Evolutionary conservation across 2,888 invertebrate genomes (phyloP), one percentile per base, ranked within the genome.

Genomic region (Entomobrya multifasciata): DNA sequence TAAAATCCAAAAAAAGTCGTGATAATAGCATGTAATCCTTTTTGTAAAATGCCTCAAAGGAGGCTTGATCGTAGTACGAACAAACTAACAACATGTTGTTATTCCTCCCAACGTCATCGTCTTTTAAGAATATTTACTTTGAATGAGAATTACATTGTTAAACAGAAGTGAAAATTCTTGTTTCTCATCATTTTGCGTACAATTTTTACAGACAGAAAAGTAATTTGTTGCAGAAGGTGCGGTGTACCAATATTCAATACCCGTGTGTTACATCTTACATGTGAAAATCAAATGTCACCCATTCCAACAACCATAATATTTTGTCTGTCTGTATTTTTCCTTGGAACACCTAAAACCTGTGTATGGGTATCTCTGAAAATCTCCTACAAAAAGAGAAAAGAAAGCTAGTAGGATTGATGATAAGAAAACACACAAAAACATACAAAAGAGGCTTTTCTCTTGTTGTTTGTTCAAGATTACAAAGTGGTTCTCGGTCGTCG

Each of bases 281-380:
- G 55, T 55, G 72, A 30, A 74, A 74, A 74, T 74, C 52, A 74
- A 74, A 74, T 65, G 65, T 80, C 80, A 65, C 80, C 49, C 52
- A 49, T 44, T 79, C 52, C n/a, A 36, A 30, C 52, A 55, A 55
- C 36, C 36, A 36, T 36, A 20, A 41, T 44, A 44, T 22, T 20
- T n/a, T 11, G 36, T 22, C 44, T 41, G 3, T n/a, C n/a, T n/a
- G n/a, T n/a, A n/a, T n/a, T n/a, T n/a, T n/a, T n/a, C n/a, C n/a
- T n/a, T n/a, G n/a, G n/a, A n/a, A n/a, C n/a, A n/a, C n/a, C n/a
- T n/a, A n/a, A n/a, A n/a, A n/a, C n/a, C n/a, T n/a, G n/a, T n/a
- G n/a, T n/a, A n/a, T n/a, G n/a, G n/a, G n/a, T n/a, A n/a, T n/a
- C n/a, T n/a, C n/a, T n/a, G n/a, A n/a, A n/a, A n/a, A n/a, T n/a